Base-by-base conservation (phyloP, 2,113 vertebrate species). In the Rhinolophus sinicus region DNA sequence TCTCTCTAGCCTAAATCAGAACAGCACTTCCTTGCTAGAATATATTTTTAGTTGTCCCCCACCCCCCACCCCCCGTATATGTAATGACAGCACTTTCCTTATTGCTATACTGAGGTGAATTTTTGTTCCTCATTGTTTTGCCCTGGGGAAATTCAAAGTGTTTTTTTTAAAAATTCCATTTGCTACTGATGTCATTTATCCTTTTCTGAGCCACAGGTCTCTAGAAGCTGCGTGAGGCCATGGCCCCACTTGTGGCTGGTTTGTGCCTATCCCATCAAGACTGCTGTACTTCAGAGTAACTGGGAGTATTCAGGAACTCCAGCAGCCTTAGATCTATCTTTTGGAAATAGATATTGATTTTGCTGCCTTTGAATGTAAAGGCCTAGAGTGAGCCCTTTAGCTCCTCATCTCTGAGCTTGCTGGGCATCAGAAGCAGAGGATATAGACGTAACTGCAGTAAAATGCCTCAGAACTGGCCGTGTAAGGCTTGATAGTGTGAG, bases 281-380 rank as follows among this genome's bases (percentile, higher is more conserved):
- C 60, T 50, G 69, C 84, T 81, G 75, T 93, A 96, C 75, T 81
- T 64, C 94, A 33, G 97, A 92, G 92, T 92, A 58, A 73, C 87
- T 50, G 80, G 60, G 78, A 95, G 92, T 96, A 81, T 96, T 96
- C 93, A 92, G 95, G 72, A 96, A 94, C 97, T 98, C 73, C 52
- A 94, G 60, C 93, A 47, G 94, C 96, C 97, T 92, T 60, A 96
- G 89, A 97, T 97, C 94, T 97, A 5, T 92, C 96, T 96, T 97
- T 96, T 93, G 92, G 94, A 96, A 96, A 95, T 86, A 64, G 94
- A 86, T 96, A 97, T 96, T 97, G 97, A 97, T 98, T 97, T 96
- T 97, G 38, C 84, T 88, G 92, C 95, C 94, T 98, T 97, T 97
- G 94, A 97, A 89, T 40, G 84, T 54, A 93, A 92, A 96, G 92